A percentile compares a stretch with the other conserved stretches of the same genome.
These are phyloP conservation scores for Columbina picui DNA, from an alignment of 2,113 vertebrate species.

Conservation along the genomic window DNA sequence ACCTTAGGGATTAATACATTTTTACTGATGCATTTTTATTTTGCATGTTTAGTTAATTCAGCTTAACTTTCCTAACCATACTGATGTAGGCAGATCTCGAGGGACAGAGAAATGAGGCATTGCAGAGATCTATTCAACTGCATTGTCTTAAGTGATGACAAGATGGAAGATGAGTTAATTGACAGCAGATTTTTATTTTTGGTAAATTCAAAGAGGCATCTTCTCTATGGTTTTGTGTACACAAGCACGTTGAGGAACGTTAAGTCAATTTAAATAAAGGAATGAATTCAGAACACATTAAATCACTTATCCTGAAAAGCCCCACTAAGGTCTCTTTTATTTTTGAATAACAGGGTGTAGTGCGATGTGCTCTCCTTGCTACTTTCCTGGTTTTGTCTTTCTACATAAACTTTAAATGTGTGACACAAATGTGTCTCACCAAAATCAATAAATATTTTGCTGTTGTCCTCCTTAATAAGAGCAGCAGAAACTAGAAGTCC, in stretches of 20 bases:
- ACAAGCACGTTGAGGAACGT: conserved; percentile 13
- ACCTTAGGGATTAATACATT: conserved; percentile 31
- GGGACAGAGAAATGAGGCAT: conserved; percentile 1
- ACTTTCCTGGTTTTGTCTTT: background rate
- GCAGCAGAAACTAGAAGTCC: background rate
- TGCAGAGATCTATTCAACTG: conserved; percentile 1
- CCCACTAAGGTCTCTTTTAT: background rate
- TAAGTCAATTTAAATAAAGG: background rate
- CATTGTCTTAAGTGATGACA: conserved; percentile 54
- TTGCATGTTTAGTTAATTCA: background rate
- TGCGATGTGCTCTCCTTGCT: background rate
- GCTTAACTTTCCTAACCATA: conserved; percentile 30
- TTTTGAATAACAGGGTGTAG: background rate
- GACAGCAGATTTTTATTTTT: conserved; percentile 55
- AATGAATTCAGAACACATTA: conserved; percentile 35
- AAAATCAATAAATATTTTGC: background rate
- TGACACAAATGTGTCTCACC: background rate
- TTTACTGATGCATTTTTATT: conserved; percentile 38
- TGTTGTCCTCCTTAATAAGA: background rate
- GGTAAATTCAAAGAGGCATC: background rate
- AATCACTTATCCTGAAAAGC: conserved; percentile 35
- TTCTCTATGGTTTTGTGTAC: conserved; percentile 30
- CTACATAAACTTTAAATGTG: background rate
- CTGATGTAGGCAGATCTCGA: background rate
- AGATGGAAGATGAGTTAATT: conserved; percentile 57